Percentiles rank a stretch among this genome's conserved stretches.
phyloP scores from a whole-genome alignment of 2,113 vertebrate genomes.

The Passer montanus region DNA sequence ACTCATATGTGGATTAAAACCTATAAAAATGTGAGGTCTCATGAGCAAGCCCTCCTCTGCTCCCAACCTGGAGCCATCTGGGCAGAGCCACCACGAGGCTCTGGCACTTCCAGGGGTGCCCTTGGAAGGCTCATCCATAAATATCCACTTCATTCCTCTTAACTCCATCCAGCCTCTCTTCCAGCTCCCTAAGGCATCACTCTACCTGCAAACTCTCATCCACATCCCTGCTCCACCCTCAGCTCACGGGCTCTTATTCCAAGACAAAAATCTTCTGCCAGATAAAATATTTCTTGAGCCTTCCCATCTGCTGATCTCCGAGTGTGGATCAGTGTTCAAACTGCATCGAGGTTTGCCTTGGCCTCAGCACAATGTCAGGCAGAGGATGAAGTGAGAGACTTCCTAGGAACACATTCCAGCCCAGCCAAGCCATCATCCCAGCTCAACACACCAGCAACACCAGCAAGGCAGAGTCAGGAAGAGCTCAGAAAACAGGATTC shows the following conservation, averaged over 20 bases:
- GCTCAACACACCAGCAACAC: not conserved
- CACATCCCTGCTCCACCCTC: not conserved
- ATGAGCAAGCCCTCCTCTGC: not conserved
- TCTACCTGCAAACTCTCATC: not conserved
- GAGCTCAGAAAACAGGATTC: not conserved
- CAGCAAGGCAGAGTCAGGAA: not conserved
- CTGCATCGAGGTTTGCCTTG: not conserved
- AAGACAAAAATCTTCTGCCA: not conserved
- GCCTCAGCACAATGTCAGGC: not conserved
- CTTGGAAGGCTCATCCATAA: not conserved
- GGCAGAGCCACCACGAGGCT: not conserved
- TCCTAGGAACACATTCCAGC: not conserved
- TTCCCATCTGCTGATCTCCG: not conserved
- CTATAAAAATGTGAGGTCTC: not conserved
- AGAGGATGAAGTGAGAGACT: not conserved
- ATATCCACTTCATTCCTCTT: not conserved
- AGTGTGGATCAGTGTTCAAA: fast-evolving
- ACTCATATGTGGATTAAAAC: not conserved
- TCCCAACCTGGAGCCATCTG: not conserved
- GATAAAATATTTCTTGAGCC: not conserved
- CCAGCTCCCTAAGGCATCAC: not conserved
- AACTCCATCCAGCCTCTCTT: not conserved
- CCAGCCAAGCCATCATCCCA: not conserved
- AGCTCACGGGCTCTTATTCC: fast-evolving
- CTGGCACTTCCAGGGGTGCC: not conserved